phyloP scores from a whole-genome alignment of 2,888 invertebrate species.

The Ectobius pallidus region DNA sequence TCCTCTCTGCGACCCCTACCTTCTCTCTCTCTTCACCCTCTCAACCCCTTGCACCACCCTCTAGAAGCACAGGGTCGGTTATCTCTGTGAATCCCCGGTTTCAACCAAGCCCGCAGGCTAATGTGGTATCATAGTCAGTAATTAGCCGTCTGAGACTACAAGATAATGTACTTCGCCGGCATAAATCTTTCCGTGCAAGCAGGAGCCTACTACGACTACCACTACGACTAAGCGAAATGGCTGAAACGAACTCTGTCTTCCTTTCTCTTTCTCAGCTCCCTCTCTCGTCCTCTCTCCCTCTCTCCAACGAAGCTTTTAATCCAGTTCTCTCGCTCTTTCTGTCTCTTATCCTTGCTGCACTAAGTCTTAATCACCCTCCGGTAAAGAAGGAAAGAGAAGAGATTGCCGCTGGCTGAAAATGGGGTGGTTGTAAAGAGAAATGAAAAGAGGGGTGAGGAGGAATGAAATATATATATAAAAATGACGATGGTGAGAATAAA shows the following conservation, averaged over 20 bases:
- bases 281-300: slow-evolving; percentile 29
- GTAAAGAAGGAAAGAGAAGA: slow-evolving; percentile 31
- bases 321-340: slow-evolving; percentile 10
- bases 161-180: slow-evolving; percentile 62
- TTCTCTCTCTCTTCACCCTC: neutral
- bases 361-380: slow-evolving; percentile 40
- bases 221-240: slow-evolving; percentile 35
- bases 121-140: slow-evolving; percentile 62
- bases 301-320: slow-evolving; percentile 30
- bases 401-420: slow-evolving; percentile 27
- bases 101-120: slow-evolving; percentile 56
- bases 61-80: slow-evolving; percentile 37
- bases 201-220: slow-evolving; percentile 31
- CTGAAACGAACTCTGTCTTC: slow-evolving; percentile 33
- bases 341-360: too few species aligned
- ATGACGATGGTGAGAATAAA: slow-evolving; percentile 8
- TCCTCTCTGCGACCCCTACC: too few species aligned
- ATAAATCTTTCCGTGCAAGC: slow-evolving; percentile 56
- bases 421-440: slow-evolving; percentile 26
- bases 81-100: slow-evolving; percentile 45
- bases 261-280: slow-evolving; percentile 12
- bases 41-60: slow-evolving; percentile 4
- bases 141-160: slow-evolving; percentile 62
- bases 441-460: neutral
- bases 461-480: slow-evolving; percentile 16